These are phyloP conservation scores for Fulica atra DNA, from an alignment of 2,113 vertebrate genomes.

Conservation along the genomic window DNA sequence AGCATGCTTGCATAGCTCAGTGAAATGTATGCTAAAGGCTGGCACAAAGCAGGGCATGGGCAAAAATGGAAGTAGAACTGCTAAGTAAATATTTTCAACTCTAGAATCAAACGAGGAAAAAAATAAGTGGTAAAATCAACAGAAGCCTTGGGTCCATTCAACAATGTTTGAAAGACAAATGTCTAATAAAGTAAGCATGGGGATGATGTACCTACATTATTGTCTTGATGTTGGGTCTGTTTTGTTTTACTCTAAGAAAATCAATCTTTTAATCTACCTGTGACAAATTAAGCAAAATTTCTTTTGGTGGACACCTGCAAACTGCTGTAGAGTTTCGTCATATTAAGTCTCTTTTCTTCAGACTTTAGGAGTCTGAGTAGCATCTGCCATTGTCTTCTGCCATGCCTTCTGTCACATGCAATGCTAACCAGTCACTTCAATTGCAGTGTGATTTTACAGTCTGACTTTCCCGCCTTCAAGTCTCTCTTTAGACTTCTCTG, in stretches of 20 bases:
- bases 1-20: background rate
- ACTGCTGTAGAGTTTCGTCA: background rate
- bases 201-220: background rate
- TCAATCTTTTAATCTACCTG: background rate
- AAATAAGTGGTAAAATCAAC: background rate
- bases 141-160: background rate
- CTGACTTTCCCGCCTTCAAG: background rate
- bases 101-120: background rate
- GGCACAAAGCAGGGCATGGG: background rate
- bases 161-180: background rate
- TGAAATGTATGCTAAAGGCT: background rate
- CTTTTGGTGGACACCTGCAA: background rate
- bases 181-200: background rate
- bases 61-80: background rate
- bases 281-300: background rate
- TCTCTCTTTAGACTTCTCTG: background rate
- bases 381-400: background rate
- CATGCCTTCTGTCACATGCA: background rate
- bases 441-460: background rate
- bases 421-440: background rate
- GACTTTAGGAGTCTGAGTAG: background rate
- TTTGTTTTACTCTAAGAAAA: conserved; percentile 1
- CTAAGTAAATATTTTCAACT: background rate
- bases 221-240: background rate
- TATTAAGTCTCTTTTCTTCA: background rate